Conservation (phyloP, 2,888 invertebrate species). For the Epinotia demarniana region DNA sequence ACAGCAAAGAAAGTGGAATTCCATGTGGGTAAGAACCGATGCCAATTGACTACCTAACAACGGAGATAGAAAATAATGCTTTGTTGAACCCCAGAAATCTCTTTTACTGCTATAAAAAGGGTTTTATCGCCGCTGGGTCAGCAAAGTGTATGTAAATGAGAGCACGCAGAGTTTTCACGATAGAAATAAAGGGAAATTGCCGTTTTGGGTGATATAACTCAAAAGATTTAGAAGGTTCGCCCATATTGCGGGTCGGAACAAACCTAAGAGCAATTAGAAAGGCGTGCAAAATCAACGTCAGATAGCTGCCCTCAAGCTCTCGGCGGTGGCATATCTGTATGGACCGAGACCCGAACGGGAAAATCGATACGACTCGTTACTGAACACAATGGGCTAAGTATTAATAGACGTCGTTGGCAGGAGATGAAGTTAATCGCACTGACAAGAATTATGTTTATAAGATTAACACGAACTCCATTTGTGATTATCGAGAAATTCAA, state of each 20-base stretch:
- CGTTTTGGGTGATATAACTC: slow-evolving; percentile 66
- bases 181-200: slow-evolving; percentile 71
- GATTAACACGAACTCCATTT: slow-evolving; percentile 3
- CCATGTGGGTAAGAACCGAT: slow-evolving; percentile 26
- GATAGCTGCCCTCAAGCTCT: slow-evolving; percentile 26
- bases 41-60: slow-evolving; percentile 42
- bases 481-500: slow-evolving; percentile 11
- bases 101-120: slow-evolving; percentile 76
- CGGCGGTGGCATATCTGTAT: slow-evolving; percentile 28
- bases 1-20: slow-evolving; percentile 18
- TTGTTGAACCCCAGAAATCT: slow-evolving; percentile 72
- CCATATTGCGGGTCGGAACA: slow-evolving; percentile 46
- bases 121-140: slow-evolving; percentile 80
- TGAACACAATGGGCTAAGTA: slow-evolving; percentile 40
- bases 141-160: slow-evolving; percentile 82
- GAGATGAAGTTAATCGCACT: slow-evolving; percentile 30
- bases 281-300: slow-evolving; percentile 8
- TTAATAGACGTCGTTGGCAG: slow-evolving; percentile 32
- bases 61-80: slow-evolving; percentile 58
- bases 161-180: slow-evolving; percentile 64
- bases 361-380: slow-evolving; percentile 43
- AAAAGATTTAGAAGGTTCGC: slow-evolving; percentile 53
- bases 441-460: slow-evolving; percentile 15
- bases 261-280: slow-evolving; percentile 40
- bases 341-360: slow-evolving; percentile 28